These are phyloP conservation scores for Strongylocentrotus purpuratus DNA, from an alignment of 35 echinoderm and acorn worm genomes.

Conservation along the genomic window DNA sequence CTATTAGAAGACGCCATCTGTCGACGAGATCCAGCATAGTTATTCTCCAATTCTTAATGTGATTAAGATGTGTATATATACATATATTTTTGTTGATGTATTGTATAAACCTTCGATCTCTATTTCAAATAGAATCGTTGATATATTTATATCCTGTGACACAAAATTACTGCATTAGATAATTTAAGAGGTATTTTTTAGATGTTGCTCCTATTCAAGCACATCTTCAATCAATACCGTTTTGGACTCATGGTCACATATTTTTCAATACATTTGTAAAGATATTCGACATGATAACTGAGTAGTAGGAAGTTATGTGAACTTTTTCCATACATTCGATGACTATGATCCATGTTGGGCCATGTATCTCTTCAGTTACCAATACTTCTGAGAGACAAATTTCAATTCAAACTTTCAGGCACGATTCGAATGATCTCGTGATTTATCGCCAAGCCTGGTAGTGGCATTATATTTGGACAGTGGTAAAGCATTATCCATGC, in stretches of 20 bases:
- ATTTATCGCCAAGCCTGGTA: no score
- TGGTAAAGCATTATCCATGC: no score
- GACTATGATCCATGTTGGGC: neutral
- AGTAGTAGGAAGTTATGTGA: neutral
- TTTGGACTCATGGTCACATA: neutral
- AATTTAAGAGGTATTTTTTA: neutral
- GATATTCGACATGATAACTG: neutral
- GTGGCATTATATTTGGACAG: no score
- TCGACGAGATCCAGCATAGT: neutral
- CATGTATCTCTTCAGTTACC: no score
- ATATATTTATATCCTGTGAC: neutral
- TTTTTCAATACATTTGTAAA: neutral
- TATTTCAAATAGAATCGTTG: neutral
- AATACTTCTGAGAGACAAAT: no score
- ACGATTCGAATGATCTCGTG: no score
- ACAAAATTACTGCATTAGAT: neutral
- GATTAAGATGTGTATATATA: neutral
- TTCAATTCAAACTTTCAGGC: no score
- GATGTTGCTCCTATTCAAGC: neutral
- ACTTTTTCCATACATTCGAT: neutral
- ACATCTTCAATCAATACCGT: neutral
- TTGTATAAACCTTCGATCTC: neutral
- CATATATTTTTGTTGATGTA: neutral
- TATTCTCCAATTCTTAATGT: neutral
- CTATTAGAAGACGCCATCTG: neutral